Conservation (phyloP, 2,797 vertebrate species). For the Crotalus adamanteus region DNA sequence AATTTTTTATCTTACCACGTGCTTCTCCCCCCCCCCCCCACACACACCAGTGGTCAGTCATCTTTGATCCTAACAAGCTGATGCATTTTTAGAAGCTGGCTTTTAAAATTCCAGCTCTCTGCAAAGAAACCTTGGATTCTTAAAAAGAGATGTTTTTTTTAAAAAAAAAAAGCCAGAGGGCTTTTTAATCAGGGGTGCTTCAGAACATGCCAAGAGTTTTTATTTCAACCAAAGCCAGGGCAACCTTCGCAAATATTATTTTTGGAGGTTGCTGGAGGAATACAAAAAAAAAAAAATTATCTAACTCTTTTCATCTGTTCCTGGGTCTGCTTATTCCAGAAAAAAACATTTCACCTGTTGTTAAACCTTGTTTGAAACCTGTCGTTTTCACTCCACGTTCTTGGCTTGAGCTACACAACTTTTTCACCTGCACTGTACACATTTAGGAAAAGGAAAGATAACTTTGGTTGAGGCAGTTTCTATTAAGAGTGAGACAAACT, state of each 20-base stretch:
- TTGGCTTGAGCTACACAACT: background rate
- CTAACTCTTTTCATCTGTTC: background rate
- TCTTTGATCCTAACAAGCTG: background rate
- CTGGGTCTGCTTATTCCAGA: background rate
- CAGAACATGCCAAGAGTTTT: background rate
- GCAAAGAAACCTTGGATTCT: background rate
- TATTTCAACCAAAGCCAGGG: background rate
- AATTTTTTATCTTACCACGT: background rate
- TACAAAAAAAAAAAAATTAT: background rate
- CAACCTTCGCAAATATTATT: background rate
- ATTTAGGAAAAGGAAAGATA: background rate
- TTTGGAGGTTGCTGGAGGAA: background rate
- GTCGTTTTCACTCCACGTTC: background rate
- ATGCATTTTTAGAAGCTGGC: background rate
- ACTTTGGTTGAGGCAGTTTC: background rate
- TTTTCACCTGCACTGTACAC: background rate
- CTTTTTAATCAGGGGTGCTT: background rate
- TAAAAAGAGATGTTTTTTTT: background rate
- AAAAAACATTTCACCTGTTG: background rate
- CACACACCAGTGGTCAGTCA: background rate
- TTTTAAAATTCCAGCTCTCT: background rate
- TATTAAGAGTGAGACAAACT: background rate
- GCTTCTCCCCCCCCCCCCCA: background rate
- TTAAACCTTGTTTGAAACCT: background rate
- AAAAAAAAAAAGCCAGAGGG: background rate